A percentile compares a stretch with the other conserved stretches of the same genome.
phyloP scores from a whole-genome alignment of 2,888 invertebrate species.

The Spicauda simplicius region DNA sequence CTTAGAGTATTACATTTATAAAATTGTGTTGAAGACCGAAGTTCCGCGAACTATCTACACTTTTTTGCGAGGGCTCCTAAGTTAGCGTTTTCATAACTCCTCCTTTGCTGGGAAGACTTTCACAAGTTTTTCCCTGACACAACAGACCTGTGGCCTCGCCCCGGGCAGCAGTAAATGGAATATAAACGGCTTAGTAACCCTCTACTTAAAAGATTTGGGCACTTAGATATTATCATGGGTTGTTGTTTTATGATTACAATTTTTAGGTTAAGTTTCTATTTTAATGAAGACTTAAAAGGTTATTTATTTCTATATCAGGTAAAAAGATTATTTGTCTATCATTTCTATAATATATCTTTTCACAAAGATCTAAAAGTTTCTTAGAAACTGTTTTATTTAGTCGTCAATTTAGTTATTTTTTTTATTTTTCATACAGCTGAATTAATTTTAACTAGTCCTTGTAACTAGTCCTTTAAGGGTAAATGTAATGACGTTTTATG shows the following conservation, averaged over 20 bases:
- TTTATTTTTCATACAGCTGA: too few species aligned
- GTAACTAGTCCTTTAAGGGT: too few species aligned
- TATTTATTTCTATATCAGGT: background rate
- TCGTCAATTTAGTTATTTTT: too few species aligned
- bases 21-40: slow-evolving; percentile 69
- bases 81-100: slow-evolving; percentile 79
- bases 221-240: slow-evolving; percentile 14
- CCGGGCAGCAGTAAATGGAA: slow-evolving; percentile 47
- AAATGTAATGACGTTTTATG: too few species aligned
- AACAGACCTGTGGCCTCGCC: slow-evolving; percentile 52
- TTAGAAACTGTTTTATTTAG: too few species aligned
- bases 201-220: slow-evolving; percentile 36
- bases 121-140: slow-evolving; percentile 74
- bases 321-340: too few species aligned
- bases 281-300: background rate
- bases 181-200: slow-evolving; percentile 53
- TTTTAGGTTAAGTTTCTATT: background rate
- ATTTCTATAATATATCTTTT: too few species aligned
- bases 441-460: too few species aligned
- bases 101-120: slow-evolving; percentile 69
- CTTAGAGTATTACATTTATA: slow-evolving; percentile 65
- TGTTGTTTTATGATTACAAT: slow-evolving; percentile 18
- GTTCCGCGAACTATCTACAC: slow-evolving; percentile 65
- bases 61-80: slow-evolving; percentile 71
- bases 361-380: too few species aligned